Conservation (phyloP, 1,140 invertebrate genomes). For the Papilio aristodemus region DNA sequence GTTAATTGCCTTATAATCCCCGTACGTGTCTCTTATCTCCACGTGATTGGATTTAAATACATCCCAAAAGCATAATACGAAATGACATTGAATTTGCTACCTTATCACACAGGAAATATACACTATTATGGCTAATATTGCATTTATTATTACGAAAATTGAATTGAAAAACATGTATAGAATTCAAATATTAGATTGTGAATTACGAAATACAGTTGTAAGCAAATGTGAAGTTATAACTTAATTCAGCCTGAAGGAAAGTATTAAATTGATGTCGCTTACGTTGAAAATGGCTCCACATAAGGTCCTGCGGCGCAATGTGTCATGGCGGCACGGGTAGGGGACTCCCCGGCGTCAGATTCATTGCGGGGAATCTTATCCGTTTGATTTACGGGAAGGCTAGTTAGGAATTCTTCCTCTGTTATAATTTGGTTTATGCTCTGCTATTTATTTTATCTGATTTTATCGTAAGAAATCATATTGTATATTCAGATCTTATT, state of each 20-base stretch:
- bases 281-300: neutral
- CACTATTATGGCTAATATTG: neutral
- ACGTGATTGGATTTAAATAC: slow-evolving; percentile 49
- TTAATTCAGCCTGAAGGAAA: neutral
- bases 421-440: neutral
- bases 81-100: slow-evolving; percentile 2
- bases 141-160: neutral
- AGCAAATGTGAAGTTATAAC: neutral
- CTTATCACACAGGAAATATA: neutral
- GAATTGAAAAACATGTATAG: neutral
- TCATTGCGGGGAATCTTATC: slow-evolving; percentile 6
- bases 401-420: slow-evolving; percentile 11
- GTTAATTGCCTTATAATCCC: slow-evolving; percentile 57
- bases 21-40: slow-evolving; percentile 52
- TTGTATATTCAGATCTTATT: too few species aligned
- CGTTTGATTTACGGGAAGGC: slow-evolving; percentile 12
- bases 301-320: slow-evolving; percentile 7
- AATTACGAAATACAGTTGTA: too few species aligned
- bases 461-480: too few species aligned
- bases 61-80: slow-evolving; percentile 30
- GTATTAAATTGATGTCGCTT: neutral
- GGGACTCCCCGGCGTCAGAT: neutral
- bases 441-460: neutral
- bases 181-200: neutral
- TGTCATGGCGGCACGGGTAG: slow-evolving; percentile 16